Conservation (phyloP, 2,888 invertebrate genomes). For the Prosapia bicincta region DNA sequence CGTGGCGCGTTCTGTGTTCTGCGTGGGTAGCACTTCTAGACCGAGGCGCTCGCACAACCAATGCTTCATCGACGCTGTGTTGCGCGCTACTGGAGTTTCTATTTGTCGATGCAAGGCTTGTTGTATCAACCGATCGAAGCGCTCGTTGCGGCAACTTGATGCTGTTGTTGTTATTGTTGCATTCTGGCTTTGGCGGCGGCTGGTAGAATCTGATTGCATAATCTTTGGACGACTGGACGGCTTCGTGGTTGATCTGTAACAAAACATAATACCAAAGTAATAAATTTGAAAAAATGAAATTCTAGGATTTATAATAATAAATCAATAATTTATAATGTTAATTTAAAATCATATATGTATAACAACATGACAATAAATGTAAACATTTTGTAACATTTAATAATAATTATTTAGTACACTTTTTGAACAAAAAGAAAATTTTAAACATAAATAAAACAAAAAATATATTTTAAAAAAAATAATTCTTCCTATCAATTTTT, state of each 20-base stretch:
- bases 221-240: slow-evolving; percentile 8
- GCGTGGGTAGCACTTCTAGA: not conserved
- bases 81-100: not conserved
- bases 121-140: not conserved
- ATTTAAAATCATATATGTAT: too few species aligned
- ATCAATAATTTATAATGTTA: too few species aligned
- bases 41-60: not conserved
- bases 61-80: not conserved
- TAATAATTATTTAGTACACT: too few species aligned
- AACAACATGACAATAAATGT: too few species aligned
- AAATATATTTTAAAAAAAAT: too few species aligned
- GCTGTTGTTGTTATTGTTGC: not conserved
- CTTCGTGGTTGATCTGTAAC: slow-evolving; percentile 21
- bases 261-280: not conserved
- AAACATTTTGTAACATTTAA: too few species aligned
- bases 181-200: slow-evolving; percentile 11
- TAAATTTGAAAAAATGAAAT: too few species aligned
- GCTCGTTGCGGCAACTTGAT: not conserved
- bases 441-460: too few species aligned
- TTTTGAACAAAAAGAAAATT: too few species aligned
- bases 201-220: not conserved
- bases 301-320: too few species aligned
- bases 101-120: not conserved
- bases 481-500: too few species aligned
- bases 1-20: not conserved